Base-by-base conservation (phyloP, 2,797 vertebrate genomes). In the Coregonus ussuriensis region DNA sequence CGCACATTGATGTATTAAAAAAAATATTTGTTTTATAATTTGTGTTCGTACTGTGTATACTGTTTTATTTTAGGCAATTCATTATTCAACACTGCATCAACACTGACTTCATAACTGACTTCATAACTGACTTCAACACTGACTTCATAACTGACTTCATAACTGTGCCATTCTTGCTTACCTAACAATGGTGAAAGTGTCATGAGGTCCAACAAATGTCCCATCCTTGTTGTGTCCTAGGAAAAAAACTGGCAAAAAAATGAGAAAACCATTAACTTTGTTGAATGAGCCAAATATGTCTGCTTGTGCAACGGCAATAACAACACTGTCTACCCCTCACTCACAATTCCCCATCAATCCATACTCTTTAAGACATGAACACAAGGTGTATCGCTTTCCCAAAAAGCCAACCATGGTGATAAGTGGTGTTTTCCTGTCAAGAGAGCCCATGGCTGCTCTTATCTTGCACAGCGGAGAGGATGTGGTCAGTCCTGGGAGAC, bases 381-480 rank as follows among this genome's bases (percentile, higher is more conserved):
- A 67, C 29, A 72, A 29, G 51, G 25, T 72, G 41, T 53, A 52
- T 72, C 70, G 3, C 41, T 54, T 6, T 31, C 41, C 37, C 47
- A 29, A 29, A 16, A 16, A 16, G 71, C 3, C 29, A 33, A 72
- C 54, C 15, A 52, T 18, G 25, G 51, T 51, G 70, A 71, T 4
- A 71, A 53, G 47, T 52, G 70, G n/a, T 41, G 35, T 35, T 73
- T 51, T 73, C 72, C 5, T n/a, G n/a, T 35, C 37, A 41, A 62
- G 54, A 25, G 72, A 25, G n/a, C 7, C n/a, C 7, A 6, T 53
- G 54, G 56, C 35, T 47, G n/a, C 84, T 77, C 92, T 94, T 94
- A 94, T 94, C 93, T 90, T 74, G 47, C 79, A 35, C 84, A 87
- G 89, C 75, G 91, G 88, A 85, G 90, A 94, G 93, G 93, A 94